Base-by-base conservation (phyloP, 2,888 invertebrate genomes). In the Leucania comma region DNA sequence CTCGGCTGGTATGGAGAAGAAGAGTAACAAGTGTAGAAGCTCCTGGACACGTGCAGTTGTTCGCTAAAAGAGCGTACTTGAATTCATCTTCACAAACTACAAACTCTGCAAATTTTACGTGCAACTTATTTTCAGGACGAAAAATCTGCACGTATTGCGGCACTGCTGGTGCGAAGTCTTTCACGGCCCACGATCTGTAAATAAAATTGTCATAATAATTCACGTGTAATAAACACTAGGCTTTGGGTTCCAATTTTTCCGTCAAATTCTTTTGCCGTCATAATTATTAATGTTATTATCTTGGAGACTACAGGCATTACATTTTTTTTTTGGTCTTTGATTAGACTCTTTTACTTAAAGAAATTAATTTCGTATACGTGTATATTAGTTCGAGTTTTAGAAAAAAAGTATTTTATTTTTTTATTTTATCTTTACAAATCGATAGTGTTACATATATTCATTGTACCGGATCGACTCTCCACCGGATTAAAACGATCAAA, bases 1-100 rank as follows among this genome's bases (percentile, higher is more conserved):
- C 99, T 72, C 99, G 97, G 68, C 99, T 99, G 2, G 99, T 99
- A 92, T 99, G 99, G 70, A 99, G 96, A 60, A 99, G 96, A 1
- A 99, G 96, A 1, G 99, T 99, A 81, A 99, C 99, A 75, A 99
- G 97, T 0, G 99, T 99, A 57, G 99, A 99, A 20, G 99, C 99
- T 22, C 99, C 99, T 0, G 99, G 99, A 93, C 99, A 99, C 78
- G 99, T 98, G 95, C 99, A 99, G 95, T 99, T 99, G 96, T 99
- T 99, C 77, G 99, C 99, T 83, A 99, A 96, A 72, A 99, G 97
- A 29, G 99, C 99, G 93, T 99, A 99, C 94, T 99, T 99, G 96
- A 99, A 99, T 95, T 99, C 99, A 92, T 99, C 99, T 94, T 99
- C 99, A 94, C 99, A 99, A 48, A 99, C 99, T 22, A 99, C 99